Conservation (phyloP, 35 echinoderm and acorn worm species). For the Hemicentrotus pulcherrimus region DNA sequence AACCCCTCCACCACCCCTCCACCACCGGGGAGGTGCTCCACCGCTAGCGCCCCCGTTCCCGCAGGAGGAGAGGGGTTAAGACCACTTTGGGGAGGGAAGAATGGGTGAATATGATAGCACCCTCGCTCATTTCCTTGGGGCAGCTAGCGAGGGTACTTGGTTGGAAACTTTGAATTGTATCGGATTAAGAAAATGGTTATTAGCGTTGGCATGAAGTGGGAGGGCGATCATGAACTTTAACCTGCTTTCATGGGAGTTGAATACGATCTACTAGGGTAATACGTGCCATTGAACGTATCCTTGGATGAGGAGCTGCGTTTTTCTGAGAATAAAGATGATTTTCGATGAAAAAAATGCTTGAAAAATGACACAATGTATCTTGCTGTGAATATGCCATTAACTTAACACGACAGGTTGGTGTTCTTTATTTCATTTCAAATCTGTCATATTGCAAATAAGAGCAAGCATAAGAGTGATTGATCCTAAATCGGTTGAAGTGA, state of each 20-base stretch:
- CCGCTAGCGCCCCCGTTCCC: neutral
- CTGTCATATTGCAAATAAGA: neutral
- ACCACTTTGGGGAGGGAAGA: neutral
- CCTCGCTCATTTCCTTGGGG: neutral
- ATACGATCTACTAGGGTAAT: neutral
- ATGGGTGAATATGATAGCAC: conserved; percentile 1
- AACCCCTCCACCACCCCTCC: neutral
- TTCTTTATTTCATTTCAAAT: neutral
- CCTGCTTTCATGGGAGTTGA: neutral
- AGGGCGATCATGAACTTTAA: conserved; percentile 5
- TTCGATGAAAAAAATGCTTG: neutral
- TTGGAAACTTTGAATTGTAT: conserved; percentile 3
- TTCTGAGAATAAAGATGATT: neutral
- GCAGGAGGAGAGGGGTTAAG: neutral
- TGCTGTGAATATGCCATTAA: neutral
- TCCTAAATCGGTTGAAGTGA: neutral
- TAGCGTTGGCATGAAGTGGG: conserved; percentile 1
- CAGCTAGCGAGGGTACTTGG: neutral
- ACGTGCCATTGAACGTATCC: neutral
- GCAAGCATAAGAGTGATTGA: neutral
- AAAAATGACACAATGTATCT: neutral
- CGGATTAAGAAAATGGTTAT: conserved; percentile 13
- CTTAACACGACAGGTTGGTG: neutral
- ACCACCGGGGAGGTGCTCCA: neutral
- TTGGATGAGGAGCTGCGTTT: neutral